Conservation (phyloP, 2,797 vertebrate genomes). For the Synanceia verrucosa region DNA sequence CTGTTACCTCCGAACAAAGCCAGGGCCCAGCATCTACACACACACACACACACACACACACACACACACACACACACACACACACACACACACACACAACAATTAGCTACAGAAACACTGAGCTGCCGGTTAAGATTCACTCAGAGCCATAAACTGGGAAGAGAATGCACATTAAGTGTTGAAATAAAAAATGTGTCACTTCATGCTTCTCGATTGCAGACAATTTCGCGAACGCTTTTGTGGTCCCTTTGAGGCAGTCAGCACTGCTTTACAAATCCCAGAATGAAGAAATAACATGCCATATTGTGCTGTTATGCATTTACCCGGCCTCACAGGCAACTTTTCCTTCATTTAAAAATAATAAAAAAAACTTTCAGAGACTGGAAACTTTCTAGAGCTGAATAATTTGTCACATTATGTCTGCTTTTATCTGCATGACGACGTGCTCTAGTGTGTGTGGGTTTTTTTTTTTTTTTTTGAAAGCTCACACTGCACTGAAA, state of each 20-base stretch:
- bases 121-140: neutral
- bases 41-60: neutral
- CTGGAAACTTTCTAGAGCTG: conserved; percentile 7
- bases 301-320: neutral
- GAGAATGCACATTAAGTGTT: conserved; percentile 4
- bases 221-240: neutral
- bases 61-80: neutral
- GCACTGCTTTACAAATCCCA: neutral
- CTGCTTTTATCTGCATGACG: conserved; percentile 33
- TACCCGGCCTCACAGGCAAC: neutral
- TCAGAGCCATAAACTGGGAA: neutral
- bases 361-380: conserved; percentile 23
- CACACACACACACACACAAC: neutral
- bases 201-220: conserved; percentile 14
- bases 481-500: conserved; percentile 10
- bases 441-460: conserved; percentile 3
- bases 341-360: conserved; percentile 22
- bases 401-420: conserved; percentile 7
- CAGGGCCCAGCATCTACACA: conserved; percentile 92
- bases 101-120: neutral
- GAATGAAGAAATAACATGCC: conserved; percentile 6
- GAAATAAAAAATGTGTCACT: conserved; percentile 19
- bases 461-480: conserved; percentile 2
- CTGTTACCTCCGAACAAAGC: conserved; percentile 95
- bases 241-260: neutral